Percentiles rank a stretch among this genome's conserved stretches.
phyloP scores from a whole-genome alignment of 2,113 vertebrate species.

The Oncorhynchus kisutch region DNA sequence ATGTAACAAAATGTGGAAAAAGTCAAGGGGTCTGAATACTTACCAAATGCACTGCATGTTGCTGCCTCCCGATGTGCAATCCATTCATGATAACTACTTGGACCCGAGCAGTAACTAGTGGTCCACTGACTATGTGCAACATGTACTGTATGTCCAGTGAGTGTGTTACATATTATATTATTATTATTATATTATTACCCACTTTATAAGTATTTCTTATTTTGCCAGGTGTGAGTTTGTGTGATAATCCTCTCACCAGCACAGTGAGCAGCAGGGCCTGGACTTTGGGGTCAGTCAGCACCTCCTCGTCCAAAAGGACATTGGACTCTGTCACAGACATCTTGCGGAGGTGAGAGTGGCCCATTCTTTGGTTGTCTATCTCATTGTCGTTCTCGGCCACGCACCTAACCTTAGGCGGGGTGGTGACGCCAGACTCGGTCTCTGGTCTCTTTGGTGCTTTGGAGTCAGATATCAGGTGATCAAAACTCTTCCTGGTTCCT shows the following conservation, averaged over 20 bases:
- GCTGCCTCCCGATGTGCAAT: too few species aligned
- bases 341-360: slow-evolving; percentile 92
- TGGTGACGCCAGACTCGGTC: slow-evolving; percentile 96
- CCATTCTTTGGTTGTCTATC: slow-evolving; percentile 91
- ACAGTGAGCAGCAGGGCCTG: slow-evolving; percentile 97
- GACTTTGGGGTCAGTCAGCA: slow-evolving; percentile 95
- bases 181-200: too few species aligned
- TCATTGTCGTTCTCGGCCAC: slow-evolving; percentile 97
- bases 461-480: slow-evolving; percentile 97
- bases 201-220: too few species aligned
- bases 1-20: too few species aligned
- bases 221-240: background rate
- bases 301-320: slow-evolving; percentile 94
- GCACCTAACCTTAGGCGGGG: slow-evolving; percentile 97
- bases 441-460: slow-evolving; percentile 99
- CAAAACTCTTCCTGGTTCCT: slow-evolving; percentile 99
- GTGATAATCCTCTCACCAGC: slow-evolving; percentile 77
- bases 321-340: slow-evolving; percentile 97
- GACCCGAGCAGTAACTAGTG: too few species aligned
- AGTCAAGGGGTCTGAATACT: too few species aligned
- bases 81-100: too few species aligned
- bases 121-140: too few species aligned
- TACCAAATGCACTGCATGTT: too few species aligned
- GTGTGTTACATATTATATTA: too few species aligned
- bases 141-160: too few species aligned